Conservation (phyloP, 2,888 invertebrate species). For the Eupithecia insigniata region DNA sequence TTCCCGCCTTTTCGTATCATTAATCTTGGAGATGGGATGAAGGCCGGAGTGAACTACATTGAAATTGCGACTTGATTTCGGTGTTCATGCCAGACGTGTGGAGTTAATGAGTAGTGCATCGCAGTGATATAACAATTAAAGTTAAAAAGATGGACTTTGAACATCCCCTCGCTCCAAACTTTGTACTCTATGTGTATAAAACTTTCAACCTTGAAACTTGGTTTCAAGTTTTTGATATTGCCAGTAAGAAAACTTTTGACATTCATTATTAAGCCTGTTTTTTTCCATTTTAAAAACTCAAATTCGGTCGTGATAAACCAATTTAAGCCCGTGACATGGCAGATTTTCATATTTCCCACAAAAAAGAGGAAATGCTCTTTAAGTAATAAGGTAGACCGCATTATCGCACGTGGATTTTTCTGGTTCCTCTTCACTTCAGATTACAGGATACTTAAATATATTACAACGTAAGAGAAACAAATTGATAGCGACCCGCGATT, state of each 20-base stretch:
- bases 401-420: not conserved
- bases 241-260: not conserved
- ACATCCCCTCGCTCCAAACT: too few species aligned
- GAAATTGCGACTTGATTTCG: slow-evolving; percentile 20
- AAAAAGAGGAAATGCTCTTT: not conserved
- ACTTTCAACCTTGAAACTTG: too few species aligned
- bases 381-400: not conserved
- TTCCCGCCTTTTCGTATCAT: slow-evolving; percentile 33
- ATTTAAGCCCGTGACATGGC: not conserved
- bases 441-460: not conserved
- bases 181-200: too few species aligned
- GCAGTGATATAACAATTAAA: not conserved
- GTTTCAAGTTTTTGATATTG: too few species aligned
- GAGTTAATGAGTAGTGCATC: not conserved
- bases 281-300: not conserved
- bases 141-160: too few species aligned
- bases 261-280: not conserved
- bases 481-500: not conserved
- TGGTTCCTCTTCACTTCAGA: not conserved
- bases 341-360: not conserved
- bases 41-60: slow-evolving; percentile 31
- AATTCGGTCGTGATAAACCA: not conserved
- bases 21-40: slow-evolving; percentile 36
- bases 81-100: slow-evolving; percentile 1
- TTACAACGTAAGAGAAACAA: not conserved